Base-by-base conservation (phyloP, 1,140 invertebrate genomes). In the Brachionus rubens region DNA sequence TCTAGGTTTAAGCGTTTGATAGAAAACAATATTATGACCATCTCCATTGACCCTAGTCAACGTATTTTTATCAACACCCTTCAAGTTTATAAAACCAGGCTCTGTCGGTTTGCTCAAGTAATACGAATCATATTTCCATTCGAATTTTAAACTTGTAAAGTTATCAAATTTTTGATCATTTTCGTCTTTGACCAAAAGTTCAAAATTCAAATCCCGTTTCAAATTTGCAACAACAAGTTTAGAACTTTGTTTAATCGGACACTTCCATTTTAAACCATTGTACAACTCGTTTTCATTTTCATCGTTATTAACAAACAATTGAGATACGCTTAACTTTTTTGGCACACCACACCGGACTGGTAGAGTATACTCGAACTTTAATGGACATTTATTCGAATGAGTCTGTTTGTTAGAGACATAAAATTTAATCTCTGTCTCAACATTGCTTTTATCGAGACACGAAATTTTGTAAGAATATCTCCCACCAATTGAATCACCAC, bases 221-320 rank as follows among this genome's bases (percentile, higher is more conserved):
- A 43, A 24, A 28, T 65, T 65, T 10, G 59, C 59, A 21, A 65
- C 24, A 26, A 24, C 36, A 26, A 65, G 30, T 43, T 65, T 65
- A 43, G 59, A 65, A 12, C 19, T 21, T 12, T 43, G 24, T 41
- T 65, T 65, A 24, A 65, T 65, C 0, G 59, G 59, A 43, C 59
- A 65, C 4, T n/a, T 41, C 59, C 59, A 65, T 65, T 65, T 65
- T 1, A 65, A 12, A 24, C 24, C 10, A n/a, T 36, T 30, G 16
- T 43, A 65, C 14, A 65, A 19, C 10, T 43, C 12, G 7, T 43
- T 19, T n/a, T 43, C 59, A 14, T 16, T 24, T 12, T 65, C 59
- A 3, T 41, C 59, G 43, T 65, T 65, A 28, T 65, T 65, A 30
- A 65, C 59, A 12, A 65, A 65, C 36, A 65, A 43, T 26, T 65